Evolutionary conservation across 2,113 vertebrate genomes (phyloP).

Genomic region (Clarias gariepinus): DNA sequence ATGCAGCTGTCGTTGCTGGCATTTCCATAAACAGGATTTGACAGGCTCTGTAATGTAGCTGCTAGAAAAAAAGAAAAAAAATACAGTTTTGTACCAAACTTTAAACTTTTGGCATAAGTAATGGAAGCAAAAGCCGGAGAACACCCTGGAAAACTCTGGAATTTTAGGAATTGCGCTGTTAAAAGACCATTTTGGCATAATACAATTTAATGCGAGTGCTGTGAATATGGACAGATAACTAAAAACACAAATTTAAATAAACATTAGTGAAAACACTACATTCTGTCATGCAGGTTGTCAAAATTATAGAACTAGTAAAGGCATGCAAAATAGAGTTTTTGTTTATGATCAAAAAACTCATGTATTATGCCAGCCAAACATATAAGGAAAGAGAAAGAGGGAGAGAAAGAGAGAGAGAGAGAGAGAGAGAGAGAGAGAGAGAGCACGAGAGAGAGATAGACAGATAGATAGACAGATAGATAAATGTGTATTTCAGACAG

Average conservation of each 20-base stretch:
- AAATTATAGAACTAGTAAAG: not conserved
- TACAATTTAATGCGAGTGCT: not conserved
- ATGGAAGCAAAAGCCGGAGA: not conserved
- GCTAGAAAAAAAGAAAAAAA: not conserved
- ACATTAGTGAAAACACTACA: not conserved
- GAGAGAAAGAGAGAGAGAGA: not conserved
- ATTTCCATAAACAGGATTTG: constrained; percentile 11
- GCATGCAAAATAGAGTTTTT: not conserved
- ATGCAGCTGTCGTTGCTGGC: constrained; percentile 24
- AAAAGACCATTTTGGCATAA: not conserved
- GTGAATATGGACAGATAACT: not conserved
- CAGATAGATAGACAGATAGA: not conserved
- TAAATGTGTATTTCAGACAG: not conserved
- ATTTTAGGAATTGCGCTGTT: not conserved
- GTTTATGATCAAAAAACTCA: not conserved
- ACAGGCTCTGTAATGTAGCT: not conserved
- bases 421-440: not conserved
- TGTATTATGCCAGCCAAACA: not conserved
- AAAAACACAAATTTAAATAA: not conserved
- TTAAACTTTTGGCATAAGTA: not conserved
- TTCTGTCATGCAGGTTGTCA: not conserved
- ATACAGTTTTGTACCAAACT: not conserved
- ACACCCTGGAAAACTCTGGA: not conserved
- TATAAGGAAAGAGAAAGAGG: not conserved
- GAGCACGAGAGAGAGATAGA: too few relatives aligned